Evolutionary conservation across 2,113 vertebrate species (phyloP).

Genomic region (Gorsachius goisagi): DNA sequence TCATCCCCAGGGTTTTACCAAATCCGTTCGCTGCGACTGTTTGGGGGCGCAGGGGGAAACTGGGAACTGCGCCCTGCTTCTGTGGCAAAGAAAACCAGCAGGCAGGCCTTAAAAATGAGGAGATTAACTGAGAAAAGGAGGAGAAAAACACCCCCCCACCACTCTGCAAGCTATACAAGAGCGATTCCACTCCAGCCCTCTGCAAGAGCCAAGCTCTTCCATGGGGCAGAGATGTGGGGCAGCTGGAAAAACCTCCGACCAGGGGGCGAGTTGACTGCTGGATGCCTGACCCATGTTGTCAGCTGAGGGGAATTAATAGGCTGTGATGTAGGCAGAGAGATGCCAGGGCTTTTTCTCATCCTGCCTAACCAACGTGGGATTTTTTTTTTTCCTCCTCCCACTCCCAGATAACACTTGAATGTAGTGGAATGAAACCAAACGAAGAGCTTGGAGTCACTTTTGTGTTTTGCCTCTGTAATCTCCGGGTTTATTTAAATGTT

Average conservation of each 20-base stretch:
- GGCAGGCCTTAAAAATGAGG: not conserved
- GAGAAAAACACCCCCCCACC: fast-evolving
- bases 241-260: not conserved
- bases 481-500: slow-evolving; percentile 54
- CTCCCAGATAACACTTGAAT: not conserved
- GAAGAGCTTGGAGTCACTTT: not conserved
- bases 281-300: not conserved
- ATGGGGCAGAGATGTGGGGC: not conserved
- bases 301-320: not conserved
- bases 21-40: fast-evolving
- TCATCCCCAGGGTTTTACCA: not conserved
- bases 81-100: too few species aligned
- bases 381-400: not conserved
- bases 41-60: not conserved
- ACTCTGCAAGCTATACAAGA: not conserved
- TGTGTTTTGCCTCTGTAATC: slow-evolving; percentile 6
- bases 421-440: not conserved
- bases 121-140: not conserved
- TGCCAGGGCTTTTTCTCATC: not conserved
- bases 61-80: not conserved
- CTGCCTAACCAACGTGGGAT: not conserved
- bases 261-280: not conserved
- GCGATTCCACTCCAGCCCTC: not conserved
- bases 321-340: not conserved
- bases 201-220: not conserved